Percentiles rank a stretch among this genome's conserved stretches.
phyloP scores from a whole-genome alignment of 2,113 vertebrate species.

The Rhinolophus ferrumequinum region DNA sequence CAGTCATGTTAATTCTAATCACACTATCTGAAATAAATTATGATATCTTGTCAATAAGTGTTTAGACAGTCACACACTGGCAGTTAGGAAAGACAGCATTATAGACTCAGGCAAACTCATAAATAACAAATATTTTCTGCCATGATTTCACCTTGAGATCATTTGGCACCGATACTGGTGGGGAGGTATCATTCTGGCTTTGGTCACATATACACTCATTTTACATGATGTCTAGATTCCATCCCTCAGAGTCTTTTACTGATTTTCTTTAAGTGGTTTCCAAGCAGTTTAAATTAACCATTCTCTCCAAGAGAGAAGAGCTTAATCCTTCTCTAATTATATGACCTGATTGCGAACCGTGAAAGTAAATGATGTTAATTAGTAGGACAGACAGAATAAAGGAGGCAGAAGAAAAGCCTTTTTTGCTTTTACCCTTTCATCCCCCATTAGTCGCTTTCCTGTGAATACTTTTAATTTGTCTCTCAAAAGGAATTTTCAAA shows the following conservation, averaged over 20 bases:
- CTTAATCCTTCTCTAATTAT: constrained; percentile 60
- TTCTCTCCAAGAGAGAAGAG: constrained; percentile 5
- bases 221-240: neutral
- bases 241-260: neutral
- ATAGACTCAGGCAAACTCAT: neutral
- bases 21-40: constrained; percentile 13
- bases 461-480: neutral
- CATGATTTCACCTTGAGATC: neutral
- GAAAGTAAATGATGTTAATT: constrained; percentile 64
- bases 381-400: constrained; percentile 1
- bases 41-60: neutral
- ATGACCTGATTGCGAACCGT: constrained; percentile 53
- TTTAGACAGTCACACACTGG: neutral
- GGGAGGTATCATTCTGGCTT: neutral
- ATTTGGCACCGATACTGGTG: neutral
- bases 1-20: neutral
- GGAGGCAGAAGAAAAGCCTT: neutral
- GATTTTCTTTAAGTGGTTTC: constrained; percentile 42
- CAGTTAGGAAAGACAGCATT: neutral
- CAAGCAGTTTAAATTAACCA: constrained; percentile 58
- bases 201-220: neutral
- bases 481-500: constrained; percentile 46
- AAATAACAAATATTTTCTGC: neutral
- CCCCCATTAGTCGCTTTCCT: constrained; percentile 26
- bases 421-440: constrained; percentile 43